Evolutionary conservation across 2,888 invertebrate genomes (phyloP).

Genomic region (Athrips mouffetella): DNA sequence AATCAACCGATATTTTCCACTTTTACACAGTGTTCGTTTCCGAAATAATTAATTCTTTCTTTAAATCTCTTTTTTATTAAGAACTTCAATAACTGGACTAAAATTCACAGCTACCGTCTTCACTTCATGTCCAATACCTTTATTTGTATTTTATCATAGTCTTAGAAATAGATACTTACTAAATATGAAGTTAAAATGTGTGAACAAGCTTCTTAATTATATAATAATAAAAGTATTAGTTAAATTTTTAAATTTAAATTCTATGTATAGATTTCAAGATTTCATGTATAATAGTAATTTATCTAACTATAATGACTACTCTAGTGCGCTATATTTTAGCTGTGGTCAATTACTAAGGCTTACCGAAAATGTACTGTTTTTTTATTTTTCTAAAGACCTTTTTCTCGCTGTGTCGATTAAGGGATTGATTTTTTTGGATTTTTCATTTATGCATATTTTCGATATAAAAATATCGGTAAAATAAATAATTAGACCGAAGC

Average conservation of each 20-base stretch:
- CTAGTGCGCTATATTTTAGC: slow-evolving; percentile 75
- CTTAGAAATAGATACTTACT: slow-evolving; percentile 62
- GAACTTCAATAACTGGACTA: neutral
- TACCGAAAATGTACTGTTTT: slow-evolving; percentile 48
- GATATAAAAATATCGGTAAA: too few species aligned
- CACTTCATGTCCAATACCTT: slow-evolving; percentile 49
- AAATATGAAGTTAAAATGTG: slow-evolving; percentile 77
- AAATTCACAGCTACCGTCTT: slow-evolving; percentile 39
- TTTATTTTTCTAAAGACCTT: too few species aligned
- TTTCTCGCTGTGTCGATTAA: too few species aligned
- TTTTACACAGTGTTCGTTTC: too few species aligned
- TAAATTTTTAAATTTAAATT: slow-evolving; percentile 75
- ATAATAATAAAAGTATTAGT: slow-evolving; percentile 76
- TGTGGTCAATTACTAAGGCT: slow-evolving; percentile 71
- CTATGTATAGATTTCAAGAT: slow-evolving; percentile 77
- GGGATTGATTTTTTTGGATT: too few species aligned
- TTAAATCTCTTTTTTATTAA: too few species aligned
- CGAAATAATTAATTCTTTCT: too few species aligned
- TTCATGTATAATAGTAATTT: slow-evolving; percentile 68
- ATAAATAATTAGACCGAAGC: too few species aligned
- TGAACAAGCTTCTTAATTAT: slow-evolving; percentile 75
- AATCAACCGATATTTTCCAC: too few species aligned
- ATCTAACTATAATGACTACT: slow-evolving; percentile 70
- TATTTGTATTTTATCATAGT: slow-evolving; percentile 50
- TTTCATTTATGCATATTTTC: too few species aligned